phyloP scores from a whole-genome alignment of 2,797 vertebrate genomes.

The Pipistrellus nathusii region DNA sequence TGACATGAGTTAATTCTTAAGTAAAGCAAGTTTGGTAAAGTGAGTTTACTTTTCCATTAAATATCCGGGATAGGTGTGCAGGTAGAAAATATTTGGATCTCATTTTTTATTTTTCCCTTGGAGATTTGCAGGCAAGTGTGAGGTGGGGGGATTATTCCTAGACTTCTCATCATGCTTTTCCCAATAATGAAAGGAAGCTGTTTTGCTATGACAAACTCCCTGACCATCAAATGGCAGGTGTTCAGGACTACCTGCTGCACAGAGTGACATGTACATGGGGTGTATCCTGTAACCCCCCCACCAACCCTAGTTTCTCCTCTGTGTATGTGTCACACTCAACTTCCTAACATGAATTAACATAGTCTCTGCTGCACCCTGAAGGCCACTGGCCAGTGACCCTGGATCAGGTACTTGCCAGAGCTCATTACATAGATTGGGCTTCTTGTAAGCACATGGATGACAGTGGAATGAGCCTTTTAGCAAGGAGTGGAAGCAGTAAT shows the following conservation, averaged over 20 bases:
- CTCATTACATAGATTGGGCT: not conserved
- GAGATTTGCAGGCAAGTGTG: not conserved
- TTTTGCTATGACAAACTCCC: not conserved
- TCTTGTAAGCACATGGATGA: not conserved
- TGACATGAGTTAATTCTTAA: slow-evolving; percentile 30
- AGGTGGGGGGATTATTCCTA: not conserved
- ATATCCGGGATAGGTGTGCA: not conserved
- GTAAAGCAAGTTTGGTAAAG: not conserved
- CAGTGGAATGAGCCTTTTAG: not conserved
- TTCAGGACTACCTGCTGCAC: not conserved
- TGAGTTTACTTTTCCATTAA: slow-evolving; percentile 26
- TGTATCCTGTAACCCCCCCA: not conserved
- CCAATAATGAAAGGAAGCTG: not conserved
- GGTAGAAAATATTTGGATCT: not conserved
- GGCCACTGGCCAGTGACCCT: not conserved
- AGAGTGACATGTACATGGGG: not conserved
- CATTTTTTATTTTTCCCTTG: not conserved
- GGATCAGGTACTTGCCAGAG: not conserved
- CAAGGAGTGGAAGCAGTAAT: not conserved
- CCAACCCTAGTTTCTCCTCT: too few species aligned
- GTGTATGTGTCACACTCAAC: not conserved
- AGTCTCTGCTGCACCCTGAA: not conserved
- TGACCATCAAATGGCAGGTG: not conserved
- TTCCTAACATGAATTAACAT: not conserved
- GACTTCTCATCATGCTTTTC: not conserved